These are phyloP conservation scores for Oryctolagus cuniculus DNA, from an alignment of 2,113 vertebrate species.

Conservation along the genomic window DNA sequence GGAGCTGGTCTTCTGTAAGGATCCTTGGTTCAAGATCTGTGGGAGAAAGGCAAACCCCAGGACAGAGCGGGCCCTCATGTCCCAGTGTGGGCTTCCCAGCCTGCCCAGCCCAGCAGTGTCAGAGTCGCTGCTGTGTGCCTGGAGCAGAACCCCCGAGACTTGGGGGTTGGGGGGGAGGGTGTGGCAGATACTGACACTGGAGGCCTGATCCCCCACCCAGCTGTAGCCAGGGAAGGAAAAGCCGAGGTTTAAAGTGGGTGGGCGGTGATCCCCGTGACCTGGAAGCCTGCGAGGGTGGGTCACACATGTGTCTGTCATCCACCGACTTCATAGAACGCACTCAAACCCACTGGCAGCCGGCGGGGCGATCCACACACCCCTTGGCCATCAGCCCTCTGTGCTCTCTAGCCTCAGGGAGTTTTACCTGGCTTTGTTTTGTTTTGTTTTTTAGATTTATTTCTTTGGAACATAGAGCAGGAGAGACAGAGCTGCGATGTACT, in stretches of 20 bases:
- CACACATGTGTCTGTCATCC: rapidly evolving
- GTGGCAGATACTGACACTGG: background rate
- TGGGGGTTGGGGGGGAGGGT: too few relatives aligned
- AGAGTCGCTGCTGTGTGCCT: too few relatives aligned
- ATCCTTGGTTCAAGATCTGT: background rate
- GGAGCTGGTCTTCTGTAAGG: background rate
- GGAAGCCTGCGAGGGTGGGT: background rate
- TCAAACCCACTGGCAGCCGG: background rate
- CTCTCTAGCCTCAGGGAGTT: background rate
- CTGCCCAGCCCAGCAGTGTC: background rate
- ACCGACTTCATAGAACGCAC: rapidly evolving
- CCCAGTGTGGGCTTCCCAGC: too few relatives aligned
- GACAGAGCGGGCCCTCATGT: too few relatives aligned
- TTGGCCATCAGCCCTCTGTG: rapidly evolving
- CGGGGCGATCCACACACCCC: rapidly evolving
- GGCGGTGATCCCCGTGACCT: background rate
- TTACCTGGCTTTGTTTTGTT: background rate
- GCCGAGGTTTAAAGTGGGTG: background rate
- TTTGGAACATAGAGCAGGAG: too few relatives aligned
- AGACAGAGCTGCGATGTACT: too few relatives aligned
- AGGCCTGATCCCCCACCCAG: background rate
- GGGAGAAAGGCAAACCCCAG: background rate
- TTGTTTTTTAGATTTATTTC: too few relatives aligned
- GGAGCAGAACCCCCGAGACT: background rate
- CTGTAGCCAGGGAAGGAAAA: background rate